Conservation (phyloP, 2,797 vertebrate species). For the Microhierax caerulescens region DNA sequence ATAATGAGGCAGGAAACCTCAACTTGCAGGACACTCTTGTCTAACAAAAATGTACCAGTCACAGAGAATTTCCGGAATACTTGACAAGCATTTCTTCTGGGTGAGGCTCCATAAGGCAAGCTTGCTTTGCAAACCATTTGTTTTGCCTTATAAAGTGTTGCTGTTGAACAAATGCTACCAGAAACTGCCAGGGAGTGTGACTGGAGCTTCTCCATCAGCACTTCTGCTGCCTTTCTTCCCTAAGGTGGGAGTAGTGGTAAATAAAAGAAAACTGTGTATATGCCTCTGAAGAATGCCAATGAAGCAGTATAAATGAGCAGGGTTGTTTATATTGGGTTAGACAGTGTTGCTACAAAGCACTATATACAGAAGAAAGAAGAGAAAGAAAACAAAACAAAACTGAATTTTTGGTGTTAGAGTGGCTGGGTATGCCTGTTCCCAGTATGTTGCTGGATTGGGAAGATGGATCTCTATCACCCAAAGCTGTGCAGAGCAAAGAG, state of each 20-base stretch:
- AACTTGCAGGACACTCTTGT: not conserved
- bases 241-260: not conserved
- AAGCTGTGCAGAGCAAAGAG: not conserved
- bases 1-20: constrained; percentile 6
- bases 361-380: not conserved
- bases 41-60: not conserved
- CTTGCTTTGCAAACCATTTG: not conserved
- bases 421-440: not conserved
- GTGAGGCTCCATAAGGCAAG: not conserved
- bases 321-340: not conserved
- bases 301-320: not conserved
- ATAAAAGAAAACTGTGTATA: not conserved
- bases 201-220: not conserved
- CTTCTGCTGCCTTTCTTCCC: not conserved
- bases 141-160: not conserved
- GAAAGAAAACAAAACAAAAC: not conserved
- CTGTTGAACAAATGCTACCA: not conserved
- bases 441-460: not conserved
- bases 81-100: not conserved
- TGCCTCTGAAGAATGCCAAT: not conserved
- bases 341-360: not conserved
- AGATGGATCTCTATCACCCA: not conserved
- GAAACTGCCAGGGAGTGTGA: not conserved
- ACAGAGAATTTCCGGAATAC: not conserved
- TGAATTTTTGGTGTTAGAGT: not conserved